Conservation (phyloP, 2,888 invertebrate genomes). For the Oxystoma pomonae region DNA sequence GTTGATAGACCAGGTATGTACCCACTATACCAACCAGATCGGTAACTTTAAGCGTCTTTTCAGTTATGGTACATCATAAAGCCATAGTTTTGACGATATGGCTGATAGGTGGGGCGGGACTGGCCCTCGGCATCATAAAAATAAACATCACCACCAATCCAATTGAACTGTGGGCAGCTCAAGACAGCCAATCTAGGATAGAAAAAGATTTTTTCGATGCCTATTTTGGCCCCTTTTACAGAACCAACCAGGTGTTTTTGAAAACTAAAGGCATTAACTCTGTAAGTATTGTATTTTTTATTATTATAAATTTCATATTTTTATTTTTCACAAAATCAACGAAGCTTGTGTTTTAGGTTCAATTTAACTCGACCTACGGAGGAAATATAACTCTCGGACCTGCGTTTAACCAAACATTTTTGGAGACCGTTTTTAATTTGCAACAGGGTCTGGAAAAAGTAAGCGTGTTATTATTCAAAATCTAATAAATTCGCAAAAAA, state of each 20-base stretch:
- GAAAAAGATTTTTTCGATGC: constrained; percentile 86
- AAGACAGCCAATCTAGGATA: constrained; percentile 69
- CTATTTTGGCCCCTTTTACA: constrained; percentile 84
- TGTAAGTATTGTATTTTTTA: too few relatives aligned
- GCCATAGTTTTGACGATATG: constrained; percentile 59
- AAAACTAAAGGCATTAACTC: constrained; percentile 56
- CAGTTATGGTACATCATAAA: constrained; percentile 65
- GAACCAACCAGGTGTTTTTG: constrained; percentile 85
- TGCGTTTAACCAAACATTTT: constrained; percentile 71
- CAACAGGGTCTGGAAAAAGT: constrained; percentile 64
- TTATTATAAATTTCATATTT: too few relatives aligned
- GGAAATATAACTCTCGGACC: constrained; percentile 63
- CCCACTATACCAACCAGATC: too few relatives aligned
- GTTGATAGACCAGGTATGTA: too few relatives aligned
- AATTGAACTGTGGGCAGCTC: constrained; percentile 90
- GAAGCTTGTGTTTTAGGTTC: constrained; percentile 37
- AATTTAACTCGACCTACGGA: constrained; percentile 30
- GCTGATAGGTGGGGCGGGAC: constrained; percentile 56
- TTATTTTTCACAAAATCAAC: too few relatives aligned
- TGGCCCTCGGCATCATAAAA: constrained; percentile 64
- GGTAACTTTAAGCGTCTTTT: too few relatives aligned
- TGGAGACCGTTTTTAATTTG: constrained; percentile 65
- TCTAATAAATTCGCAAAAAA: neutral
- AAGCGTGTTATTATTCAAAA: constrained; percentile 26
- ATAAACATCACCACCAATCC: constrained; percentile 82